Percentiles rank a stretch among this genome's conserved stretches.
phyloP scores from a whole-genome alignment of 35 echinoderm and acorn worm species.

The Ophiothrix spiculata region DNA sequence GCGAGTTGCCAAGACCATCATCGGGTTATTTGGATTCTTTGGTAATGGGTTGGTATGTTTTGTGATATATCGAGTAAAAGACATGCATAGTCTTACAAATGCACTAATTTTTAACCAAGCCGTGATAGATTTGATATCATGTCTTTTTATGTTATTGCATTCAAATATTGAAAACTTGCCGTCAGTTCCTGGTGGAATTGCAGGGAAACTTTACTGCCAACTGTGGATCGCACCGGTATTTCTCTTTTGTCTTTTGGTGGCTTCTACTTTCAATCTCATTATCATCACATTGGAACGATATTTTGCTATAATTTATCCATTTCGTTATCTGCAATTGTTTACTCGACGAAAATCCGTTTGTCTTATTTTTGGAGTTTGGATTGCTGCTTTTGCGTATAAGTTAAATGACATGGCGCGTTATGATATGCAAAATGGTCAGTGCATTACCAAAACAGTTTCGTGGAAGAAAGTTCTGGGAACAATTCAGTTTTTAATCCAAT shows the following conservation, averaged over 20 bases:
- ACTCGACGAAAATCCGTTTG: not conserved
- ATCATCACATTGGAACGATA: constrained; percentile 41
- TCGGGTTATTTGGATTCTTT: constrained; percentile 20
- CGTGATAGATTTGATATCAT: constrained; percentile 30
- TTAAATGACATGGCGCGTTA: constrained; percentile 4
- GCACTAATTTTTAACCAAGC: constrained; percentile 29
- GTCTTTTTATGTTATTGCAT: not conserved
- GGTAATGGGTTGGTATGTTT: constrained; percentile 34
- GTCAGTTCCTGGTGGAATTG: not conserved
- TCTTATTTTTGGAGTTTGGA: constrained; percentile 1
- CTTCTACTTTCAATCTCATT: constrained; percentile 28
- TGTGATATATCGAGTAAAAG: constrained; percentile 15
- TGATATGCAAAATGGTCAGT: not conserved
- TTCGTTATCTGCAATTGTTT: not conserved
- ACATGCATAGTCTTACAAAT: constrained; percentile 34
- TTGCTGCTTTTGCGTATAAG: constrained; percentile 6
- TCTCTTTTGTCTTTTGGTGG: not conserved
- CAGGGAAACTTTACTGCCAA: not conserved
- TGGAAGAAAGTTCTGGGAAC: not conserved
- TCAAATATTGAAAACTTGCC: not conserved
- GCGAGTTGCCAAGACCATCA: constrained; percentile 21
- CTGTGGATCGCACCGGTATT: constrained; percentile 23
- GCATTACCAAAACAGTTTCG: not conserved
- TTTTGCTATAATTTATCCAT: constrained; percentile 36
- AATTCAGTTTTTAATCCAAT: constrained; percentile 14